A percentile compares a stretch with the other conserved stretches of the same genome.
Conservation (phyloP, 1,140 invertebrate species). For the Drosophila truncata region DNA sequence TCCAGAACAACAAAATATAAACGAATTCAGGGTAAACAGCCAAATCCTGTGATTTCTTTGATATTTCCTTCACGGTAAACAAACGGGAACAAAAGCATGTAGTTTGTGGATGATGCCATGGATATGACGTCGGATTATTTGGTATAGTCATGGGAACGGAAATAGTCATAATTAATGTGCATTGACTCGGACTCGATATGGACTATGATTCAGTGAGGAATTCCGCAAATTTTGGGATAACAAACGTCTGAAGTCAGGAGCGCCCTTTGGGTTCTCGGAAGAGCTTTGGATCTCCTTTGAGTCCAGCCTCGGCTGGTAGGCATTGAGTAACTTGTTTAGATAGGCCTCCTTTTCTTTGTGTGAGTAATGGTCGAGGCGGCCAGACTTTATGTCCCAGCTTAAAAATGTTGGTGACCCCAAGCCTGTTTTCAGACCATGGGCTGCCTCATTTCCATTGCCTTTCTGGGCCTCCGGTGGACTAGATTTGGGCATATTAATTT, state of each 20-base stretch:
- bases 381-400: slow-evolving; percentile 50
- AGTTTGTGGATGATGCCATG: slow-evolving; percentile 39
- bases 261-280: neutral
- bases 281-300: neutral
- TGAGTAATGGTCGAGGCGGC: slow-evolving; percentile 34
- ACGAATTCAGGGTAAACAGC: slow-evolving; percentile 30
- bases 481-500: slow-evolving; percentile 10
- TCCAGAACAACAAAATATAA: neutral
- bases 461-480: slow-evolving; percentile 14
- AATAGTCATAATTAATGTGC: slow-evolving; percentile 7
- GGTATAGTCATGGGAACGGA: slow-evolving; percentile 9
- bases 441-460: neutral
- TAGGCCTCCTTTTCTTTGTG: slow-evolving; percentile 42
- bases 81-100: slow-evolving; percentile 35
- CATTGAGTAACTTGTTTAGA: slow-evolving; percentile 46
- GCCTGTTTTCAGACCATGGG: neutral
- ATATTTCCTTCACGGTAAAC: slow-evolving; percentile 37
- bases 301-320: slow-evolving; percentile 33
- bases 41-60: slow-evolving; percentile 43
- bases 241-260: no score
- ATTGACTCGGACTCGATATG: neutral
- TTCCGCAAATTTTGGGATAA: neutral
- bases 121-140: slow-evolving; percentile 53
- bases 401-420: slow-evolving; percentile 50
- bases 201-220: slow-evolving; percentile 40